Evolutionary conservation across 1,140 invertebrate species (phyloP).

Genomic region (Drosophila simulans): DNA sequence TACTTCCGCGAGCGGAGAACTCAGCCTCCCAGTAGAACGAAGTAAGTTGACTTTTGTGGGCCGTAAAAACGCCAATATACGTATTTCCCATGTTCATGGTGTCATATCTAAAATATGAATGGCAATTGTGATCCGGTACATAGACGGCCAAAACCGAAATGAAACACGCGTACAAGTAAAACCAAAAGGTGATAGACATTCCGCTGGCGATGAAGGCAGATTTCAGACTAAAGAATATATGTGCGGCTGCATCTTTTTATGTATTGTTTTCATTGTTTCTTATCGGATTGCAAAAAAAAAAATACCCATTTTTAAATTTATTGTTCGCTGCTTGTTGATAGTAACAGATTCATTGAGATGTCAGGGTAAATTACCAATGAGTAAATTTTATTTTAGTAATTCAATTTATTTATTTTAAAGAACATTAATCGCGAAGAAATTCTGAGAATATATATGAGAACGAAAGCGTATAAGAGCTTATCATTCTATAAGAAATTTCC

Average conservation of each 20-base stretch:
- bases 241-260: not conserved
- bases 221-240: not conserved
- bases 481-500: too few relatives aligned
- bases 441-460: too few relatives aligned
- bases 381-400: too few relatives aligned
- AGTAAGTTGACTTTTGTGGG: not conserved
- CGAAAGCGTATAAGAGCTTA: too few relatives aligned
- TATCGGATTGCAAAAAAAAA: too few relatives aligned
- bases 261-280: too few relatives aligned
- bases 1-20: not conserved
- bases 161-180: not conserved
- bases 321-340: too few relatives aligned
- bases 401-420: too few relatives aligned
- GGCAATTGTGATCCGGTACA: not conserved
- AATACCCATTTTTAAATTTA: too few relatives aligned
- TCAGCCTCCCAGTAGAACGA: conserved; percentile 11
- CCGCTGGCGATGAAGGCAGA: not conserved
- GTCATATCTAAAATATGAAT: not conserved
- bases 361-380: too few relatives aligned
- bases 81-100: not conserved
- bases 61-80: conserved; percentile 3
- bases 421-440: too few relatives aligned
- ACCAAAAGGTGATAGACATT: not conserved
- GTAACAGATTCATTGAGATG: too few relatives aligned
- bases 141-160: not conserved